These are phyloP conservation scores for Ficedula albicollis DNA, from an alignment of 2,797 vertebrate genomes.

Conservation along the genomic window DNA sequence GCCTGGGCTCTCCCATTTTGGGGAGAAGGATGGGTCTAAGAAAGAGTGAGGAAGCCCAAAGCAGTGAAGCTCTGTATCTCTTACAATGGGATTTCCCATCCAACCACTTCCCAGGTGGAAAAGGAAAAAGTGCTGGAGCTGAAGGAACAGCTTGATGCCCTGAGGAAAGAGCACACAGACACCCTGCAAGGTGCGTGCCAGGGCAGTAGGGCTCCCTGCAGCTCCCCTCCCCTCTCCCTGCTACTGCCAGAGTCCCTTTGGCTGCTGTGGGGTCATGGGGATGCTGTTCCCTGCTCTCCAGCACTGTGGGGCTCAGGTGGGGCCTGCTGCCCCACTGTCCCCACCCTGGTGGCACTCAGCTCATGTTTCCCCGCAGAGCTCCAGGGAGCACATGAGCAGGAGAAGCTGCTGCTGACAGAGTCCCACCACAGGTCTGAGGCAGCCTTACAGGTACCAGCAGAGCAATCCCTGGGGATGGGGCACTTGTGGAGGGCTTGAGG, in stretches of 20 bases:
- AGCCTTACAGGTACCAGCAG: slow-evolving; percentile 75
- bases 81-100: neutral
- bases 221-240: neutral
- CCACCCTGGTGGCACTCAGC: rapidly evolving
- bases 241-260: rapidly evolving
- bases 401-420: slow-evolving; percentile 71
- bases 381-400: slow-evolving; percentile 60
- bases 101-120: slow-evolving; percentile 76
- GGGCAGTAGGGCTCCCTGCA: neutral
- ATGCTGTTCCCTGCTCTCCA: neutral
- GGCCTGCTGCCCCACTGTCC: neutral
- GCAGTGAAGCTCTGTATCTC: slow-evolving; percentile 52
- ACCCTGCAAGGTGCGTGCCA: slow-evolving; percentile 75
- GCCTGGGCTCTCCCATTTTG: neutral
- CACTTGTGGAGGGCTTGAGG: neutral
- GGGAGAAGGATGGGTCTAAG: neutral
- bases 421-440: slow-evolving; percentile 70
- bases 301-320: neutral
- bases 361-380: slow-evolving; percentile 61
- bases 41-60: neutral
- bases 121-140: slow-evolving; percentile 77
- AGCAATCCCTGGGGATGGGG: neutral
- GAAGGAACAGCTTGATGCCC: slow-evolving; percentile 64
- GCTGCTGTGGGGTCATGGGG: neutral
- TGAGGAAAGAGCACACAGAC: slow-evolving; percentile 68